Evolutionary conservation across 2,797 vertebrate genomes (phyloP).

Genomic region (Margarornis squamiger): DNA sequence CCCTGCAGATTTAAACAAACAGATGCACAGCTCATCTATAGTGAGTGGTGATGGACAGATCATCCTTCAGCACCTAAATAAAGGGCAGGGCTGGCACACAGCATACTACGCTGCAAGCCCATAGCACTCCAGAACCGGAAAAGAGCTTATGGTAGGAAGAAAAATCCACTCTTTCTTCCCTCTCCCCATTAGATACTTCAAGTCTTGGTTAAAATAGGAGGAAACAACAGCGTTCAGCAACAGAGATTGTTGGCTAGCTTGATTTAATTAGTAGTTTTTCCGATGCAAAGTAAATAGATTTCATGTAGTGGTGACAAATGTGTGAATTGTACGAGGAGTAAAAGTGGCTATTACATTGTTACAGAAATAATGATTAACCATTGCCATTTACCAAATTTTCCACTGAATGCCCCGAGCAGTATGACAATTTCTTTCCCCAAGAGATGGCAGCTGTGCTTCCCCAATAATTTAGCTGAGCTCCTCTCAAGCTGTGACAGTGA

Average conservation of each 20-base stretch:
- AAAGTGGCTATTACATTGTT: background rate
- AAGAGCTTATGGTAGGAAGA: background rate
- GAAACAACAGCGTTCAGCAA: background rate
- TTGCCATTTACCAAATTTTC: background rate
- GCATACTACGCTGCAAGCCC: background rate
- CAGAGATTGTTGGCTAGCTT: background rate
- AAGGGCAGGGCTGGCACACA: background rate
- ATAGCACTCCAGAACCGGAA: background rate
- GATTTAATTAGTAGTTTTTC: background rate
- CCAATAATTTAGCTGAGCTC: background rate
- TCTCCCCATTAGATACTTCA: background rate
- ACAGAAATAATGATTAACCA: background rate
- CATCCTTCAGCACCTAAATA: background rate
- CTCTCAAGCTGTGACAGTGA: background rate
- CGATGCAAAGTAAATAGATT: background rate
- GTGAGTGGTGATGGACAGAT: background rate
- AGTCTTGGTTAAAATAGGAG: background rate
- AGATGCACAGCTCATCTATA: background rate
- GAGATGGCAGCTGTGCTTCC: background rate
- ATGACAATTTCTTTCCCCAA: background rate
- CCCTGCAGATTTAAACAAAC: background rate
- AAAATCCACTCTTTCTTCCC: background rate
- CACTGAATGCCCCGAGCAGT: background rate
- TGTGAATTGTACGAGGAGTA: background rate
- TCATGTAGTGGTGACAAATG: background rate